Evolutionary conservation across 2,113 vertebrate genomes (phyloP), one percentile per base, ranked within the genome.

Genomic region (Ursus arctos): DNA sequence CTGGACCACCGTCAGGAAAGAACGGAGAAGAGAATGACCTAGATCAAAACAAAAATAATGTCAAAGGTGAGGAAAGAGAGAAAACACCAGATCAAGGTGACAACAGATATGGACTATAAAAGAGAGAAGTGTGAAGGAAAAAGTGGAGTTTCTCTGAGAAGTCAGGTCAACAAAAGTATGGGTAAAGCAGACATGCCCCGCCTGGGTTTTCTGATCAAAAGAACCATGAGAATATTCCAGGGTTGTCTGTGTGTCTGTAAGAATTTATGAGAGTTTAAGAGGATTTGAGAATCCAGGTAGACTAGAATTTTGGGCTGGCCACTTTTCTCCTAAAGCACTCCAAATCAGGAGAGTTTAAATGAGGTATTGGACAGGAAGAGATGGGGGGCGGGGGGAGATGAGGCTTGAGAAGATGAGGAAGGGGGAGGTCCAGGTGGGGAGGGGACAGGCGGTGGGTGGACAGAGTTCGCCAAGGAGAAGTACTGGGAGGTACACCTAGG

Each of bases 131-230:
- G 21, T n/a, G 40, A 11, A 65, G n/a, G 88, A 9, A 43, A 74
- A 47, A 21, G 7, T 0, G 0, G 12, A 6, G 14, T 28, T 77
- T 80, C 61, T 49, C 90, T 61, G 95, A n/a, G 19, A n/a, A 18
- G 26, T 15, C 0, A 7, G 19, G 59, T 6, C 14, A 28, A 13
- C 3, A 24, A 26, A 57, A 65, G 15, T 7, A 7, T 21, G 28
- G 49, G 31, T 16, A 31, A 72, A 15, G 40, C 10, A 33, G 53
- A 21, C 2, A 0, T 0, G 1, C 24, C 47, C 67, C 12, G 1
- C n/a, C 26, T 51, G 79, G 14, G 49, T 36, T 57, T 87, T 59
- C 80, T 4, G 2, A 55, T 6, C 16, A 15, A 55, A 80, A 24
- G 14, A 77, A 9, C 6, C 10, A n/a, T 1, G 43, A 74, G 77